phyloP scores from a whole-genome alignment of 2,797 vertebrate species.

The Meda fulgida region DNA sequence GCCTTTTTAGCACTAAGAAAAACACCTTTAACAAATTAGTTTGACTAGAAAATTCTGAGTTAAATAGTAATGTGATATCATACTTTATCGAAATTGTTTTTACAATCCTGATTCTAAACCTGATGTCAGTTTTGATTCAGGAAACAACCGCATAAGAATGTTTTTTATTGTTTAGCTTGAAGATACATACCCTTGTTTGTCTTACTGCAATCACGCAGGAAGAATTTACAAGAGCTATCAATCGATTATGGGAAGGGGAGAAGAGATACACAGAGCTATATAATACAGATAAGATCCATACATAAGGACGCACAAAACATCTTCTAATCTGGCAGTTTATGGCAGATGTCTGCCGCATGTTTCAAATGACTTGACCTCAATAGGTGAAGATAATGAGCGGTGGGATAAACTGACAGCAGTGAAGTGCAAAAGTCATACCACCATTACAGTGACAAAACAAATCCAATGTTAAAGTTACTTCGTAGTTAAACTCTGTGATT shows the following conservation, averaged over 20 bases:
- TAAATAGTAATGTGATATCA: too few species aligned
- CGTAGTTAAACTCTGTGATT: background rate
- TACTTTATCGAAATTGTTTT: background rate
- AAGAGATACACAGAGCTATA: conserved; percentile 43
- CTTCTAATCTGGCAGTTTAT: conserved; percentile 58
- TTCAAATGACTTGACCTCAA: conserved; percentile 22
- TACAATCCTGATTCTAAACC: background rate
- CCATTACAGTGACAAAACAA: background rate
- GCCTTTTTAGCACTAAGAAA: background rate
- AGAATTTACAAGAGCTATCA: conserved; percentile 57
- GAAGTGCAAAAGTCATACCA: background rate
- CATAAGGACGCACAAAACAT: conserved; percentile 44
- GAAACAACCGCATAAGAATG: conserved; percentile 12
- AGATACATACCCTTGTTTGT: conserved; percentile 54
- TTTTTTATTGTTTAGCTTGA: conserved; percentile 47
- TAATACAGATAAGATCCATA: conserved; percentile 54
- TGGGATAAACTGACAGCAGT: background rate
- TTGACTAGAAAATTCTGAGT: background rate
- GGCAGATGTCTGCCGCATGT: conserved; percentile 50
- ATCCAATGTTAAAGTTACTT: conserved; percentile 10
- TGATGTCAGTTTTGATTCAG: background rate
- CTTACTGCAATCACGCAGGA: conserved; percentile 49
- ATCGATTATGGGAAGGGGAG: conserved; percentile 53
- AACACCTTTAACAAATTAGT: background rate
- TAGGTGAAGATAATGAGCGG: background rate